Evolutionary conservation across 2,888 invertebrate genomes (phyloP).

Genomic region (Metacarcinus magister): DNA sequence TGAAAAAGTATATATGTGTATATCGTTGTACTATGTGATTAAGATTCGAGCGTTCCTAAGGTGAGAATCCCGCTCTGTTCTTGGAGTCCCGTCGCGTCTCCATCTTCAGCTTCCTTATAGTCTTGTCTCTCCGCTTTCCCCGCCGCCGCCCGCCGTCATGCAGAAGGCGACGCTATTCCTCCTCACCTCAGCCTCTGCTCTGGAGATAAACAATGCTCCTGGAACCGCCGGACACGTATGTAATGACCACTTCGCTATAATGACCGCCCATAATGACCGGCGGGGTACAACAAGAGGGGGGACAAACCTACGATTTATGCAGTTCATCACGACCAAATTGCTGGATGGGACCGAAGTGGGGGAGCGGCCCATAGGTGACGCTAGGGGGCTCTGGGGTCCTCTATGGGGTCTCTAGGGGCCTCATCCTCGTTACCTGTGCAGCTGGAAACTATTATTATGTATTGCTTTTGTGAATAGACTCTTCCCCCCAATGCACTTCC

Average conservation of each 20-base stretch:
- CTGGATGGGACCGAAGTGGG: background rate
- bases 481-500: background rate
- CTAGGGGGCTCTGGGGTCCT: background rate
- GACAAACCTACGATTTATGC: slow-evolving; percentile 71
- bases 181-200: background rate
- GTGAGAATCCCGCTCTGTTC: no score
- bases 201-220: slow-evolving; percentile 67
- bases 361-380: background rate
- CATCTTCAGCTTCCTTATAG: background rate
- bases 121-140: background rate
- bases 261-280: slow-evolving; percentile 74
- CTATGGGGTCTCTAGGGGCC: background rate
- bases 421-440: background rate
- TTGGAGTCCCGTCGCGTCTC: no score
- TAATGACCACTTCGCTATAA: slow-evolving; percentile 75
- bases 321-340: slow-evolving; percentile 71
- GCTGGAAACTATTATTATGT: background rate
- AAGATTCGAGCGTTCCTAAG: no score
- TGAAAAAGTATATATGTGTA: no score
- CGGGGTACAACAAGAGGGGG: slow-evolving; percentile 67
- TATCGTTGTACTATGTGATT: no score
- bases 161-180: slow-evolving; percentile 1
- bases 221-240: slow-evolving; percentile 51
- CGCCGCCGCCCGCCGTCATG: background rate
- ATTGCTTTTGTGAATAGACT: background rate